These are phyloP conservation scores for Coccyzus lansbergi DNA, from an alignment of 2,797 vertebrate species.

Conservation along the genomic window DNA sequence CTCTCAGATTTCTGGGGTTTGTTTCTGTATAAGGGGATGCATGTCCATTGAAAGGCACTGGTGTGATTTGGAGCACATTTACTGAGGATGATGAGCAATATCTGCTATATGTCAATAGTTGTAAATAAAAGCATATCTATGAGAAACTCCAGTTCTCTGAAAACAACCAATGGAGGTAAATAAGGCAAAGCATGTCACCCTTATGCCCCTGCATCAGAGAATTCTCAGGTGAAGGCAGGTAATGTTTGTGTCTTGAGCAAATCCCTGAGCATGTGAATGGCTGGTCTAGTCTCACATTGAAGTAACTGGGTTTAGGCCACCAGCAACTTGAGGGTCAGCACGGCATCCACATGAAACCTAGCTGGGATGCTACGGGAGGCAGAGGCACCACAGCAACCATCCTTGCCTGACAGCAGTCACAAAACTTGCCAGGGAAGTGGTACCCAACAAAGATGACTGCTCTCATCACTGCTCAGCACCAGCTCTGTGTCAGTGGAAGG, in stretches of 20 bases:
- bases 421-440: not conserved
- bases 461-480: not conserved
- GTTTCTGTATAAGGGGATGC: not conserved
- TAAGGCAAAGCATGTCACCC: not conserved
- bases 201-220: not conserved
- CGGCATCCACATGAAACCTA: not conserved
- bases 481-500: not conserved
- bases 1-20: not conserved
- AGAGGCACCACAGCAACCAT: not conserved
- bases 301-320: not conserved
- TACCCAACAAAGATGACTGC: not conserved
- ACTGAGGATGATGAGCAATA: not conserved
- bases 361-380: not conserved
- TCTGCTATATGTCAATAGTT: not conserved
- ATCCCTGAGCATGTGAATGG: rapidly evolving
- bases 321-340: not conserved
- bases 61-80: not conserved
- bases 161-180: not conserved
- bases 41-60: not conserved
- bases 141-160: not conserved
- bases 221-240: not conserved
- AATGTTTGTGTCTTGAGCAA: not conserved
- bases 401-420: not conserved
- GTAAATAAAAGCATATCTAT: not conserved
- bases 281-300: not conserved